Evolutionary conservation across 2,113 vertebrate species (phyloP), one percentile per base, ranked within the genome.

Genomic region (Callipepla squamata): DNA sequence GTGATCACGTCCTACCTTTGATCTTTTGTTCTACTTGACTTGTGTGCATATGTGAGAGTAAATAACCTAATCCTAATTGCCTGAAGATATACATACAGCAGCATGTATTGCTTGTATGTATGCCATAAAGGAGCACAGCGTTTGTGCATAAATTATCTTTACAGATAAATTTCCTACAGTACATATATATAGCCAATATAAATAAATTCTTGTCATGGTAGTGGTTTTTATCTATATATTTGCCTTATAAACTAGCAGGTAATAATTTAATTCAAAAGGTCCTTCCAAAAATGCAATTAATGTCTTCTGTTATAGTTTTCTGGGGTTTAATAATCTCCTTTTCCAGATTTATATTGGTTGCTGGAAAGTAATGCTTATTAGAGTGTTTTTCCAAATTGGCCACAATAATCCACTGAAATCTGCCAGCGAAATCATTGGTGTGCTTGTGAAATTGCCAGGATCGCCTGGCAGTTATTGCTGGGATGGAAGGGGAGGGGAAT

Each of bases 371-470:
- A 85, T 79, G 85, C 68, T 86, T 95, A 90, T 94, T 92, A 85
- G 72, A 96, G 88, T 92, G 80, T 93, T 97, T 97, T 97, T 97
- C 96, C 94, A 96, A 93, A 95, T 97, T 97, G 97, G 97, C 97
- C 93, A 91, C 93, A 95, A 94, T 96, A 95, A 93, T 95, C 85
- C 92, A 96, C 84, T 88, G 93, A 94, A 95, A 92, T 72, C 93
- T 95, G 96, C 97, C 97, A 97, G 80, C 89, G 93, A 95, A 97
- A 96, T 96, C 97, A 95, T 76, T 95, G 95, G 97, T 91, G 83
- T 91, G 89, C 91, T 95, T 95, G 97, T 97, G 96, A 94, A 89
- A 91, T 86, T 96, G 96, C 96, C 97, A 97, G 94, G 86, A 88
- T 91, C 48, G 91, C 95, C 94, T 96, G 94, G 95, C 96, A 95